Percentiles rank a stretch among this genome's conserved stretches.
phyloP scores from a whole-genome alignment of 2,888 invertebrate species.

The Sminthurinus aureus region DNA sequence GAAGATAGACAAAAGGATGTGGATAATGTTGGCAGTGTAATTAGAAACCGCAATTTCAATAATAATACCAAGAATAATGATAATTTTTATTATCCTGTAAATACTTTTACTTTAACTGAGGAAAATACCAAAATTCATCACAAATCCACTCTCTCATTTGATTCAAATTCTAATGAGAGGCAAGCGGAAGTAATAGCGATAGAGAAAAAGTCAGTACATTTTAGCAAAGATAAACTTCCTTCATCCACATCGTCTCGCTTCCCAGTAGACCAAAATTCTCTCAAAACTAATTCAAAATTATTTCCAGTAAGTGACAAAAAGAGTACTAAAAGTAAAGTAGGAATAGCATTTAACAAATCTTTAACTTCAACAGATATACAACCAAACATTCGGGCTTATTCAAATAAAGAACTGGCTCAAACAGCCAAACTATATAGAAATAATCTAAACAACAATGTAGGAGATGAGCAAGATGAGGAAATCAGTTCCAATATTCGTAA shows the following conservation, averaged over 20 bases:
- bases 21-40: too few species aligned
- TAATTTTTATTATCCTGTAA: too few species aligned
- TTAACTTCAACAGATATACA: neutral
- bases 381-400: neutral
- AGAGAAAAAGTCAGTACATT: neutral
- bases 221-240: neutral
- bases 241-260: neutral
- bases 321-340: neutral
- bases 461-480: neutral
- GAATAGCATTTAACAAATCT: neutral
- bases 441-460: neutral
- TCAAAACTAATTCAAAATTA: neutral
- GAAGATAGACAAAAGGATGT: neutral
- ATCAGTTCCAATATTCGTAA: neutral
- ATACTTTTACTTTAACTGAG: too few species aligned
- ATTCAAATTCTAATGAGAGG: neutral
- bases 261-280: neutral
- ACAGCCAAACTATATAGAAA: slow-evolving; percentile 3
- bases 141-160: neutral
- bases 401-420: slow-evolving; percentile 6
- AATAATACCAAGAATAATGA: too few species aligned
- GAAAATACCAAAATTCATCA: neutral
- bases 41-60: neutral
- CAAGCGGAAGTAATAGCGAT: neutral
- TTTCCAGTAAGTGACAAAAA: neutral